Evolutionary conservation across 2,797 vertebrate genomes (phyloP).

Genomic region (Acanthis flammea): DNA sequence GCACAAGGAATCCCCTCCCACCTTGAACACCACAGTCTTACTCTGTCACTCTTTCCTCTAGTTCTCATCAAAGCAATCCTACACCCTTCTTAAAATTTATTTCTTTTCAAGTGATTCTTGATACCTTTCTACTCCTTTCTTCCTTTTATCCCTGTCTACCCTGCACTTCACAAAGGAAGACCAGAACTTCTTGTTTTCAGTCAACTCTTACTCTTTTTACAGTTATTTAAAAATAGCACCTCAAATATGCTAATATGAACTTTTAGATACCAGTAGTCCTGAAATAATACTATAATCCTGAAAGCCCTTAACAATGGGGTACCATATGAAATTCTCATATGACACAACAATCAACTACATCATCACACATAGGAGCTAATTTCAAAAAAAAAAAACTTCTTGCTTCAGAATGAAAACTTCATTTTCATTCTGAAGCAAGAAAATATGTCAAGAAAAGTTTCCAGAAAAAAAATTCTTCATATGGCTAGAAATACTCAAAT

Average conservation of each 20-base stretch:
- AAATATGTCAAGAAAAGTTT: neutral
- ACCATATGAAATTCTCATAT: neutral
- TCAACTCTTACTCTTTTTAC: neutral
- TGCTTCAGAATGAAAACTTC: neutral
- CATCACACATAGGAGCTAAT: neutral
- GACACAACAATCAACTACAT: neutral
- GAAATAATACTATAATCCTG: neutral
- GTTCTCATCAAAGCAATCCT: neutral
- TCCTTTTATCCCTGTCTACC: neutral
- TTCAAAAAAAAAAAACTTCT: neutral
- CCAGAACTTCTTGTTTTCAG: neutral
- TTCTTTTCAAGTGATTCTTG: neutral
- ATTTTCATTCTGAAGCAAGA: neutral
- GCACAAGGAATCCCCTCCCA: neutral
- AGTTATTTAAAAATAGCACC: neutral
- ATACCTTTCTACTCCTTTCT: neutral
- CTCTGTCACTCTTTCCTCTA: accelerated
- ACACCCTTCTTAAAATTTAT: neutral
- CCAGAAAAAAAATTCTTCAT: neutral
- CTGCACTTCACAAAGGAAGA: neutral
- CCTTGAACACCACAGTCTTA: neutral
- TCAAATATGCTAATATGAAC: neutral
- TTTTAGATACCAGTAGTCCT: neutral
- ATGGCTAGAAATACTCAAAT: neutral
- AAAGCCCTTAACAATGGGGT: neutral